Percentiles rank a stretch among this genome's conserved stretches.
These are phyloP conservation scores for Megaleporinus macrocephalus DNA, from an alignment of 2,113 vertebrate species.

Conservation along the genomic window DNA sequence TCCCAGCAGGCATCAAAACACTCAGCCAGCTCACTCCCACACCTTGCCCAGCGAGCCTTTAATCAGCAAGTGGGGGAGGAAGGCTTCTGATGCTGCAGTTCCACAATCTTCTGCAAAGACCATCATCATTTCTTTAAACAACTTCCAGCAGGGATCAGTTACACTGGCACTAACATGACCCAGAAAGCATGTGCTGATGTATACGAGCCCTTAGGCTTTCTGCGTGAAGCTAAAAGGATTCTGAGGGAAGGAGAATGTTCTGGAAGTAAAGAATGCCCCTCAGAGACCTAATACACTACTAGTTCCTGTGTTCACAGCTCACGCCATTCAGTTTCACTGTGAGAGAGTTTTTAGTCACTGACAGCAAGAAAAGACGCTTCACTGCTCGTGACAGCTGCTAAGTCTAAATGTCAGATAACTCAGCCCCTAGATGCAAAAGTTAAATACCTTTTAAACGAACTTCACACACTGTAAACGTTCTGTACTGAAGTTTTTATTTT, in stretches of 20 bases:
- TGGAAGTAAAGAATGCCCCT: neutral
- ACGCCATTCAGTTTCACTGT: no score
- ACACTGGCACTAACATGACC: neutral
- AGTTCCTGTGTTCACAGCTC: neutral
- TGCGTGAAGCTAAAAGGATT: neutral
- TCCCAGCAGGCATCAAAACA: neutral
- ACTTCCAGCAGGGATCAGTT: neutral
- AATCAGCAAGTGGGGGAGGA: neutral
- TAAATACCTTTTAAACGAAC: no score
- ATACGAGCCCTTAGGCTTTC: neutral
- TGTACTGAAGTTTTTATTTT: no score
- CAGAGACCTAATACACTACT: neutral
- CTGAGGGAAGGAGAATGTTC: neutral
- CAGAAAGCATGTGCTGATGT: neutral
- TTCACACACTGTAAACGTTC: no score
- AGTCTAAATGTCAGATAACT: no score
- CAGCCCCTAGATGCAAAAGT: no score
- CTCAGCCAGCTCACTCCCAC: neutral
- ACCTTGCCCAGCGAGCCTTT: neutral
- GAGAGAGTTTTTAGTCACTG: no score
- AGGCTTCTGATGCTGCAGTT: neutral
- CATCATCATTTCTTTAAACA: conserved; percentile 1
- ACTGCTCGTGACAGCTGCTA: no score
- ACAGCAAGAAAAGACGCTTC: no score
- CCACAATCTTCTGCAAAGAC: conserved; percentile 3